Base-by-base conservation (phyloP, 2,888 invertebrate species). In the Lithophane semibrunnea region DNA sequence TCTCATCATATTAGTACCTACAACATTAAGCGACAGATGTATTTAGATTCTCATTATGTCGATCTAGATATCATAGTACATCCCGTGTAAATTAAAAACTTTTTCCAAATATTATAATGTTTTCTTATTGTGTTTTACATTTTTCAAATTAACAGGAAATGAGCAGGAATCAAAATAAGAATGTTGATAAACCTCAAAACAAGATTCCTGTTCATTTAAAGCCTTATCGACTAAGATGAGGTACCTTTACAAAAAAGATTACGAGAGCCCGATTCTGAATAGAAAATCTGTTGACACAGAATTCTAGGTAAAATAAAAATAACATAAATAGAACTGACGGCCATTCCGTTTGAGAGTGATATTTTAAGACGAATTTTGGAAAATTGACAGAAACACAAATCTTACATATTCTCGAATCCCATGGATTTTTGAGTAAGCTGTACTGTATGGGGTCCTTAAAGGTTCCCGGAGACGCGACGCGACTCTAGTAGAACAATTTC, bases 31-130 rank as follows among this genome's bases (percentile, higher is more conserved):
- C 24, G 56, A 12, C 42, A 76, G 61, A 54, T 72, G 56, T 76
- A 84, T 85, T 73, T 7, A 42, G 47, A 76, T 44, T 61, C 24
- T 61, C 44, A 76, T 71, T 54, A 73, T 56, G 44, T 71, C 67
- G 79, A 83, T 80, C 49, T 84, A 65, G 78, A 73, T 58, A 75
- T 52, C 8, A 66, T 63, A 4, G 49, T 72, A 52, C 37, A 68
- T 72, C 44, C 70, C 9, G 54, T 54, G 24, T 61, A 13, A 21
- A 56, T 56, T 37, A 47, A 12, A 42, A 24, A 13, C 37, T 12
- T 54, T 47, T 56, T 47, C 1, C 9, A 29, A 54, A 63, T 24
- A 65, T 37, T 24, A 18, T 16, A 16, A 24, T 2, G 10, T 69
- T 58, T 37, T 12, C 9, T 58, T n/a, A n/a, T n/a, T 54, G 29